Evolutionary conservation across 2,113 vertebrate species (phyloP), one percentile per base, ranked within the genome.

Genomic region (Cinclus mexicanus): DNA sequence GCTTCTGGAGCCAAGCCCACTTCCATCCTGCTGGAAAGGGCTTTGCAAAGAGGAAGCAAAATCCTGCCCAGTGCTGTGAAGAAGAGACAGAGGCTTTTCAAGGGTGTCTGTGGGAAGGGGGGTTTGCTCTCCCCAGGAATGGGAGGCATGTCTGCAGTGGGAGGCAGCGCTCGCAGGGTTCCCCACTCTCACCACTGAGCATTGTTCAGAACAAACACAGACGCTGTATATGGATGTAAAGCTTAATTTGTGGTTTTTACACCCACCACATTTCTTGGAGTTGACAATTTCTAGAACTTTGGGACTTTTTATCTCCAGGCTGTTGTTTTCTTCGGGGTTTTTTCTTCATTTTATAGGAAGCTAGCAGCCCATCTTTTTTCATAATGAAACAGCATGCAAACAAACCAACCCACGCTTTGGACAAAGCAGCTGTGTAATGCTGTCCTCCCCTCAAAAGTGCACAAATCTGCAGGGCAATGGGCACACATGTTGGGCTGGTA

Each of bases 121-220:
- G 9, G 9, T 23, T 28, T 28, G 26, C 55, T 46, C 0, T 67
- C 18, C 74, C 28, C 11, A 59, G 94, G 97, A 97, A 97, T 96
- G 94, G 78, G 83, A 97, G 75, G 81, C 87, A 98, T 88, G 96
- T 85, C 80, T 1, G 2, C 35, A 24, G 97, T 98, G 92, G 97
- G 97, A 97, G 95, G 96, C 72, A 94, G 80, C 2, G 2, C 90
- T 87, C 31, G 29, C 4, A 0, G 57, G 19, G 64, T 31, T 93
- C 44, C n/a, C 15, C 2, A 26, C 53, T 78, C 93, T 56, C 67
- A 25, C 80, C 80, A 95, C 13, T 86, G 69, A 80, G 44, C 64
- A 49, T 55, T 92, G 71, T 90, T 91, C 60, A 64, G 61, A 88
- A 68, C 52, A 87, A 57, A 78, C 10, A 12, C 20, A 57, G 80